A percentile compares a stretch with the other conserved stretches of the same genome.
Conservation (phyloP, 2,113 vertebrate species). For the Petrocephalus zakoni region DNA sequence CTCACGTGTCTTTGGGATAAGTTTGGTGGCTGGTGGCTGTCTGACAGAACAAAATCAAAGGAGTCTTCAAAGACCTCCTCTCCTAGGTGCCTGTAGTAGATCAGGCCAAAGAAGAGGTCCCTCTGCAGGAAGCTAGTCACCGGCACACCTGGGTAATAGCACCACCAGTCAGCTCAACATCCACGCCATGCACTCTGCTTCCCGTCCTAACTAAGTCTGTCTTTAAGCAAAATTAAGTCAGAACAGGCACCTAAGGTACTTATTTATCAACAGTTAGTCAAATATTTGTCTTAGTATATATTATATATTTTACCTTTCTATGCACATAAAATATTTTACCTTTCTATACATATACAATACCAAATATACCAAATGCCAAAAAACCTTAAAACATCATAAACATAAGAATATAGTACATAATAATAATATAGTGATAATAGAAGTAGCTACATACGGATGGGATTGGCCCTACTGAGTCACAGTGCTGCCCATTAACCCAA, state of each 20-base stretch:
- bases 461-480: not conserved
- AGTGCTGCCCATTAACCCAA: not conserved
- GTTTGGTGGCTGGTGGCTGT: constrained; percentile 59
- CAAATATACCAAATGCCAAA: not conserved
- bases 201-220: not conserved
- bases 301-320: not conserved
- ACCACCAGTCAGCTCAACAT: not conserved
- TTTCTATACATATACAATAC: not conserved
- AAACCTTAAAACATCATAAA: not conserved
- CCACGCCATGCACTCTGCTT: not conserved
- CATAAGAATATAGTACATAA: not conserved
- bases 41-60: constrained; percentile 58
- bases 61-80: constrained; percentile 63
- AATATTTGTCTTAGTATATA: not conserved
- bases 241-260: not conserved
- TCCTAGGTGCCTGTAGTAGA: constrained; percentile 62
- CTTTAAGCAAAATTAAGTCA: not conserved
- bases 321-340: not conserved
- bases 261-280: not conserved
- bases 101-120: constrained; percentile 57
- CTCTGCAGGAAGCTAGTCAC: constrained; percentile 59
- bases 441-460: not conserved
- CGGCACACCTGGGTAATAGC: constrained; percentile 36
- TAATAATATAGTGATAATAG: not conserved
- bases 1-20: constrained; percentile 59